phyloP scores from a whole-genome alignment of 2,113 vertebrate species.

The Gobius niger region DNA sequence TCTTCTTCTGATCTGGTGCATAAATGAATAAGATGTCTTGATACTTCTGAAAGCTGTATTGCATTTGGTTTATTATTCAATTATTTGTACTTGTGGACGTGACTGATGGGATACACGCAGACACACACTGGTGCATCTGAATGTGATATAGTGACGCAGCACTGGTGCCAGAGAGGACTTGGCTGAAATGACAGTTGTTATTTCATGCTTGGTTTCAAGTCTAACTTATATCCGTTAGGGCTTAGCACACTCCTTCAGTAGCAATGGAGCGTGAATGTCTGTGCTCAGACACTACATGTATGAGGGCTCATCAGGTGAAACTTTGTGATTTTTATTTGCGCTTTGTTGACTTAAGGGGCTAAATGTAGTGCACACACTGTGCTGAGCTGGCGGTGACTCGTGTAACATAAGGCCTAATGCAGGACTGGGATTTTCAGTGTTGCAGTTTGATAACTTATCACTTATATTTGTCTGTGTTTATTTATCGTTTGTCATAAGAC shows the following conservation, averaged over 20 bases:
- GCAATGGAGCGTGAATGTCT: constrained; percentile 20
- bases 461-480: no score
- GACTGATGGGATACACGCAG: constrained; percentile 3
- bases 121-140: constrained; percentile 9
- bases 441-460: no score
- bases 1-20: no score
- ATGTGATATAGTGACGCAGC: background rate
- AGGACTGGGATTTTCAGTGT: background rate
- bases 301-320: background rate
- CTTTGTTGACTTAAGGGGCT: background rate
- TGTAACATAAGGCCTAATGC: background rate
- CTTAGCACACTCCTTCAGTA: constrained; percentile 15
- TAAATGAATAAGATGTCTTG: no score
- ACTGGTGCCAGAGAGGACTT: background rate
- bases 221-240: constrained; percentile 19
- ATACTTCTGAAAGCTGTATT: no score
- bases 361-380: background rate
- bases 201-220: constrained; percentile 45
- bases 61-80: background rate
- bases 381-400: background rate
- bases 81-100: background rate
- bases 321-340: background rate
- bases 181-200: constrained; percentile 32
- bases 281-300: background rate
- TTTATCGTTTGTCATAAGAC: no score